These are phyloP conservation scores for Chaetorhynchus papuensis DNA, from an alignment of 2,113 vertebrate genomes.

Conservation along the genomic window DNA sequence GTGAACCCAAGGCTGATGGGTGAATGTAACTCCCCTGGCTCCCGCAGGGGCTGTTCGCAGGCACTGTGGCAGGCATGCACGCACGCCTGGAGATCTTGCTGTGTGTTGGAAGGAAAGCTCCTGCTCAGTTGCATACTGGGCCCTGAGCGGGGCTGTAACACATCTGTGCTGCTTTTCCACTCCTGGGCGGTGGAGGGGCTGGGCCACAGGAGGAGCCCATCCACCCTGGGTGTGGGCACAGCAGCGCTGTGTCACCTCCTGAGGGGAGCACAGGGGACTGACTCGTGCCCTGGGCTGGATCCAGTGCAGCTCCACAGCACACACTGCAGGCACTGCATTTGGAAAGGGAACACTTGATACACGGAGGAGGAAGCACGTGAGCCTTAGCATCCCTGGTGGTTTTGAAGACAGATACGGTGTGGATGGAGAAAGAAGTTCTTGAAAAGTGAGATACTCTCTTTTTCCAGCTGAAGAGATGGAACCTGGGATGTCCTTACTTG, in stretches of 20 bases:
- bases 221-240: not conserved
- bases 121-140: not conserved
- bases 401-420: not conserved
- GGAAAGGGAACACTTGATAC: not conserved
- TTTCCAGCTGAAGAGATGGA: not conserved
- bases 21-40: not conserved
- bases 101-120: not conserved
- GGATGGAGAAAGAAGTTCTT: not conserved
- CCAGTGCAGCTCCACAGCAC: not conserved
- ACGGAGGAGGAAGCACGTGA: not conserved
- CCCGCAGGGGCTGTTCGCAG: not conserved
- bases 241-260: not conserved
- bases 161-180: not conserved
- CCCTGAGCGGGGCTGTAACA: not conserved
- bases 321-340: not conserved
- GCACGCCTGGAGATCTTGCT: not conserved
- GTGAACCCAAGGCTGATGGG: not conserved
- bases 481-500: not conserved
- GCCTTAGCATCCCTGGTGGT: not conserved
- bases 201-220: not conserved
- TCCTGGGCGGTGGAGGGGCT: fast-evolving
- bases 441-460: not conserved
- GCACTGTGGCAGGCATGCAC: not conserved
- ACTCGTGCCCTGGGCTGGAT: not conserved
- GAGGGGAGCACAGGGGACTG: fast-evolving